Base-by-base conservation (phyloP, 2,888 invertebrate genomes). In the Taenaris catops region DNA sequence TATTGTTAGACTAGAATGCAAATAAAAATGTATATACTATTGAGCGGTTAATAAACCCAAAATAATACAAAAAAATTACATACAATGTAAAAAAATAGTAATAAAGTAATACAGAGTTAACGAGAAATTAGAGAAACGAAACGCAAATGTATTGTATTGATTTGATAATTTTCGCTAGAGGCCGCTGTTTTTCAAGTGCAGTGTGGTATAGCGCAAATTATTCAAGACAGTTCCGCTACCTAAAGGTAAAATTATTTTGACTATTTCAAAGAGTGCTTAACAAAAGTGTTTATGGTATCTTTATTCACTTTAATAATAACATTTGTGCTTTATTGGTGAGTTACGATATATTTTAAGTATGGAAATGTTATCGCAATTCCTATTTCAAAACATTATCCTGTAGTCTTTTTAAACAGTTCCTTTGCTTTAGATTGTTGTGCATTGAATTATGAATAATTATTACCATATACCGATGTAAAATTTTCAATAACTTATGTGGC, bases 121-220 rank as follows among this genome's bases (percentile, higher is more conserved):
- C n/a, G n/a, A n/a, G n/a, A n/a, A n/a, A n/a, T n/a, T 24, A 25
- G n/a, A 20, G 10, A 23, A 43, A 44, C 31, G 41, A 17, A 44
- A 47, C 28, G 36, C 16, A 20, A 8, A n/a, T n/a, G n/a, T 17
- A 3, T 16, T 7, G 18, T 45, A 34, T 33, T 35, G 36, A 40
- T 32, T 34, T 26, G n/a, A 4, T 7, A 16, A 11, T 17, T 19
- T 24, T 17, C 43, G 26, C 21, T 29, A 52, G 52, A 47, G 47
- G 52, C 39, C 52, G 44, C 44, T 39, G 32, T 27, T 38, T 47
- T 46, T 4, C 14, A 3, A 41, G 33, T 43, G 28, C 41, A 32
- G 40, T 44, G 49, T 42, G 48, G 44, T 44, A 40, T 38, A 38
- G 38, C n/a, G n/a, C n/a, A 5, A 4, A 1, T 12, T 21, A 8